Base-by-base conservation (phyloP, 2,113 vertebrate species). In the Zeus faber region DNA sequence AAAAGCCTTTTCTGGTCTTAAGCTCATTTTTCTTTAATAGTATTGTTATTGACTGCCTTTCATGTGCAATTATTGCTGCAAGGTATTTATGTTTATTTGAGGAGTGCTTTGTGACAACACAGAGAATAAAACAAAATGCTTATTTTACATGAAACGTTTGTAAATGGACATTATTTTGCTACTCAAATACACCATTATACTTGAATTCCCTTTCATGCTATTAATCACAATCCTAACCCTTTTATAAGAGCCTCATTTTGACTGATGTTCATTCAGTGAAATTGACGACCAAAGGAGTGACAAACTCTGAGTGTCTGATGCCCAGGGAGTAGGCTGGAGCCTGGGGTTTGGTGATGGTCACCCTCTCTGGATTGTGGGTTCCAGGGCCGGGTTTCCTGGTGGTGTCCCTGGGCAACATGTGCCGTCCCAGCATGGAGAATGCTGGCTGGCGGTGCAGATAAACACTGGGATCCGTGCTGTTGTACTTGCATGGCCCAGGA, bases 251-350 rank as follows among this genome's bases (percentile, higher is more conserved):
- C n/a, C n/a, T n/a, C n/a, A n/a, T n/a, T n/a, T n/a, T n/a, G n/a
- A n/a, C n/a, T n/a, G n/a, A n/a, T n/a, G 22, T 18, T 84, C 60
- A 90, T 48, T 90, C 82, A 0, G 54, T 65, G 13, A 80, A 49
- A 23, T 83, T 64, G 8, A 73, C 44, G 0, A 88, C 72, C 31
- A 92, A 65, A 3, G 88, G 88, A 13, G 87, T 84, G 4, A 89
- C 79, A 52, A 83, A 85, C 16, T 87, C 90, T 0, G 91, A 92
- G 80, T 91, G 92, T 52, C 91, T 87, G 40, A 82, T 61, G 1
- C 93, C 92, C 72, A 93, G 80, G 37, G 91, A 91, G 68, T 82
- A 93, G 0, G 91, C 89, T 0, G 92, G 92, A 7, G 90, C 87
- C 29, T 82, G 68, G 37, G 74, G 57, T 53, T 81, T 90, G 77